These are phyloP conservation scores for Temnothorax rugatulus DNA, from an alignment of 2,888 invertebrate genomes.

Conservation along the genomic window DNA sequence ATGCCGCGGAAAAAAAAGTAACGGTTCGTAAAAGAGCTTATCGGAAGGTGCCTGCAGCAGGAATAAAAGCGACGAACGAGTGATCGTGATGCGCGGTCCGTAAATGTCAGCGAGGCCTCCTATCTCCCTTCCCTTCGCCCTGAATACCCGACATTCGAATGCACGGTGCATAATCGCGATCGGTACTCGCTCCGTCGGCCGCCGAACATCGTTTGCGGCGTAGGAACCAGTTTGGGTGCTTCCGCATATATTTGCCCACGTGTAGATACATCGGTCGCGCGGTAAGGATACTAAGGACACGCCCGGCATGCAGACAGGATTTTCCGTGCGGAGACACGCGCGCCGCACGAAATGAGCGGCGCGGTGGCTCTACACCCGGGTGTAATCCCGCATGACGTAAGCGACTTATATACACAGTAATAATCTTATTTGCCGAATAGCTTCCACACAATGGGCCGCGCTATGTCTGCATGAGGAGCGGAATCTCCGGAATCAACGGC, in stretches of 20 bases:
- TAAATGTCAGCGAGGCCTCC: conserved; percentile 33
- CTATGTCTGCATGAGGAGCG: conserved; percentile 49
- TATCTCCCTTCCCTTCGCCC: conserved; percentile 28
- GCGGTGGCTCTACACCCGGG: conserved; percentile 23
- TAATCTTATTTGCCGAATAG: conserved; percentile 84
- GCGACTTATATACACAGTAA: conserved; percentile 84
- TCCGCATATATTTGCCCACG: conserved; percentile 74
- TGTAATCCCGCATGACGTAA: conserved; percentile 72
- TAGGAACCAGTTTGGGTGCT: conserved; percentile 70
- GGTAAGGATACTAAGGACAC: conserved; percentile 23
- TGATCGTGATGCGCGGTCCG: background rate
- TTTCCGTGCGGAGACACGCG: conserved; percentile 21
- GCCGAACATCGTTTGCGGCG: conserved; percentile 74
- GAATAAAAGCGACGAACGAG: conserved; percentile 19
- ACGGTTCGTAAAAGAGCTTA: background rate
- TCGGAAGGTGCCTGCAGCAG: background rate
- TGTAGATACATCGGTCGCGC: conserved; percentile 60
- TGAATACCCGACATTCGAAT: conserved; percentile 59
- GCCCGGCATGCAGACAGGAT: conserved; percentile 48
- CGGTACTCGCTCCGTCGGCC: conserved; percentile 61
- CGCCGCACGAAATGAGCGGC: conserved; percentile 24
- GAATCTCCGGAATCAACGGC: conserved; percentile 60
- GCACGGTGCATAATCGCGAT: conserved; percentile 66
- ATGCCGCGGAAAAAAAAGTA: background rate
- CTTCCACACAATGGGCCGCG: conserved; percentile 76